phyloP scores from a whole-genome alignment of 2,113 vertebrate species.

The Nanorana parkeri region DNA sequence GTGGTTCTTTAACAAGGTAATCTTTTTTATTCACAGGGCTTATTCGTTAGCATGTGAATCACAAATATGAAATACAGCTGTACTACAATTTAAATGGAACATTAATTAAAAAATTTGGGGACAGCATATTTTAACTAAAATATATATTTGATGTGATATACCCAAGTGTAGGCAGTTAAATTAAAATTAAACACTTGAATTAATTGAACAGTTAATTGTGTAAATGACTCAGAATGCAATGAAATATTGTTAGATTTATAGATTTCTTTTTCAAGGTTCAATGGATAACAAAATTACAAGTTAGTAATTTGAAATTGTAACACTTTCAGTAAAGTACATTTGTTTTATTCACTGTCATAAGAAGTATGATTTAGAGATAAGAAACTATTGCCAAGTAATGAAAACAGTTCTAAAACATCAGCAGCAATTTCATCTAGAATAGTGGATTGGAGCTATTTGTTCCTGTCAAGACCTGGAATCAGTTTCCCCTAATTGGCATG shows the following conservation, averaged over 20 bases:
- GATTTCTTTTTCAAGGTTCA: constrained; percentile 7
- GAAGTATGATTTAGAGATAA: constrained; percentile 42
- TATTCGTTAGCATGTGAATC: not conserved
- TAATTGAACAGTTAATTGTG: constrained; percentile 44
- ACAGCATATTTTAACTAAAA: not conserved
- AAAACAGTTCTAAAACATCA: constrained; percentile 47
- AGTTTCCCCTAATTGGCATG: constrained; percentile 28
- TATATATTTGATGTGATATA: constrained; percentile 10
- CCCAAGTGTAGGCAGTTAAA: constrained; percentile 27
- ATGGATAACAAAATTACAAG: constrained; percentile 32
- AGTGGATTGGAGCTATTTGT: constrained; percentile 35
- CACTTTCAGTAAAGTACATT: constrained; percentile 43
- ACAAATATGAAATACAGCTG: not conserved
- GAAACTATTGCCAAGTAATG: constrained; percentile 31
- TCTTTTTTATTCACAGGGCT: not conserved
- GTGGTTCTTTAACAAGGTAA: no score
- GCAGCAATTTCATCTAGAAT: constrained; percentile 33
- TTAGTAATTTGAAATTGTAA: constrained; percentile 35
- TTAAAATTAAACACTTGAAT: constrained; percentile 30
- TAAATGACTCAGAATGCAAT: constrained; percentile 16
- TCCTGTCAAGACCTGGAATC: constrained; percentile 14
- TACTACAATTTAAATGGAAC: not conserved
- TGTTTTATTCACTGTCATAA: constrained; percentile 44
- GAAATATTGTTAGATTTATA: constrained; percentile 12
- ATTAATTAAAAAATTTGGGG: constrained; percentile 5